phyloP scores from a whole-genome alignment of 2,888 invertebrate species.

The Pammene fasciana region DNA sequence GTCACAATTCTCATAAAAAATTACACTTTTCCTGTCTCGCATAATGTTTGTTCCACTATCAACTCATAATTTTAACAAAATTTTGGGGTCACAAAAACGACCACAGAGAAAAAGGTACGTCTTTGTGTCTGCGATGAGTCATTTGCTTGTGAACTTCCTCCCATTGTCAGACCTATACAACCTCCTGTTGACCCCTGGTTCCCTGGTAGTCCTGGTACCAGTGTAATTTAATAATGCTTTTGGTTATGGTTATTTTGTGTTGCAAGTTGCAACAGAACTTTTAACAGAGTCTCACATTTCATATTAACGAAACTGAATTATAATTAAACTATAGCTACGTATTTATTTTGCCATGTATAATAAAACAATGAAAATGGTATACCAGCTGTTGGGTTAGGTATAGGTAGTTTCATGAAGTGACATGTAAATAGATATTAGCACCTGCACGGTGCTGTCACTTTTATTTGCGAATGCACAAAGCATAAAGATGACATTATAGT shows the following conservation, averaged over 20 bases:
- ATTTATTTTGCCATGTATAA: no score
- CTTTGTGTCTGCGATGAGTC: conserved; percentile 65
- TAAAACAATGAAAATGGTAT: no score
- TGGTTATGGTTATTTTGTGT: conserved; percentile 2
- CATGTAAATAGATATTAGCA: no score
- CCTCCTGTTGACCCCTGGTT: conserved; percentile 34
- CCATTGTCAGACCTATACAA: conserved; percentile 67
- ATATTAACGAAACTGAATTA: no score
- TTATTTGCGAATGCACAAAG: no score
- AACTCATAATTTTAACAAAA: background rate
- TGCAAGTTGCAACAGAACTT: background rate
- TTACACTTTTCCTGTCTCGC: background rate
- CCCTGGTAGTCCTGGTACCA: conserved; percentile 32
- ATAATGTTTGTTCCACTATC: background rate
- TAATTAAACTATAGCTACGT: no score
- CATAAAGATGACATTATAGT: no score
- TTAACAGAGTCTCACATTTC: no score
- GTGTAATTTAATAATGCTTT: conserved; percentile 20
- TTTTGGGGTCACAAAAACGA: conserved; percentile 31
- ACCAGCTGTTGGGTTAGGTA: no score
- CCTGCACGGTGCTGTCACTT: no score
- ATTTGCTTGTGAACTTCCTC: conserved; percentile 78
- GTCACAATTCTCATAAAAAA: background rate
- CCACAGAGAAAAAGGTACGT: conserved; percentile 58
- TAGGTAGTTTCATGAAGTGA: no score